phyloP scores from a whole-genome alignment of 2,888 invertebrate genomes.

The Eulithis prunata region DNA sequence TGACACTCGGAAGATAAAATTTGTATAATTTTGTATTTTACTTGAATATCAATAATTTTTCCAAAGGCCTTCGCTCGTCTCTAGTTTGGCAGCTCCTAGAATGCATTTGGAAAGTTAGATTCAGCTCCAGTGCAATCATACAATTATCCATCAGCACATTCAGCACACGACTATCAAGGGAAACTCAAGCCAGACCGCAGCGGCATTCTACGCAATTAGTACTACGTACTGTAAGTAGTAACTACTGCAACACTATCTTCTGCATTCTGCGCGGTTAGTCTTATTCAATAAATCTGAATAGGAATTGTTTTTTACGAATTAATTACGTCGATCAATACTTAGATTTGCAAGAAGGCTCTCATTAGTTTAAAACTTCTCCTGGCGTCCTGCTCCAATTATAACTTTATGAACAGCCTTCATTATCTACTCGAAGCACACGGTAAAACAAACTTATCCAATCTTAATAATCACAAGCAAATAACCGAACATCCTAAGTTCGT shows the following conservation, averaged over 20 bases:
- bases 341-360: not conserved
- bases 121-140: slow-evolving; percentile 21
- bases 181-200: slow-evolving; percentile 28
- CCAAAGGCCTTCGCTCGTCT: not conserved
- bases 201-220: slow-evolving; percentile 29
- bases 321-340: too few relatives aligned
- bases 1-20: too few relatives aligned
- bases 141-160: slow-evolving; percentile 22
- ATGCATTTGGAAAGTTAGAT: slow-evolving; percentile 8
- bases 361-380: too few relatives aligned
- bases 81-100: not conserved
- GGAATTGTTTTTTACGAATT: too few relatives aligned
- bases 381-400: too few relatives aligned
- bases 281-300: not conserved
- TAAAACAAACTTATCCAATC: not conserved
- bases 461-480: not conserved
- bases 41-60: not conserved
- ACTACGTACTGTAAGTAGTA: slow-evolving; percentile 5
- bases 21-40: too few relatives aligned
- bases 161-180: slow-evolving; percentile 23
- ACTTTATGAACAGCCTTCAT: too few relatives aligned
- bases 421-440: too few relatives aligned
- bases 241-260: slow-evolving; percentile 11
- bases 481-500: not conserved
- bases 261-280: not conserved